Percentiles rank a stretch among this genome's conserved stretches.
Evolutionary conservation across 2,888 invertebrate species (phyloP).

Genomic region (Entomobrya multifasciata): DNA sequence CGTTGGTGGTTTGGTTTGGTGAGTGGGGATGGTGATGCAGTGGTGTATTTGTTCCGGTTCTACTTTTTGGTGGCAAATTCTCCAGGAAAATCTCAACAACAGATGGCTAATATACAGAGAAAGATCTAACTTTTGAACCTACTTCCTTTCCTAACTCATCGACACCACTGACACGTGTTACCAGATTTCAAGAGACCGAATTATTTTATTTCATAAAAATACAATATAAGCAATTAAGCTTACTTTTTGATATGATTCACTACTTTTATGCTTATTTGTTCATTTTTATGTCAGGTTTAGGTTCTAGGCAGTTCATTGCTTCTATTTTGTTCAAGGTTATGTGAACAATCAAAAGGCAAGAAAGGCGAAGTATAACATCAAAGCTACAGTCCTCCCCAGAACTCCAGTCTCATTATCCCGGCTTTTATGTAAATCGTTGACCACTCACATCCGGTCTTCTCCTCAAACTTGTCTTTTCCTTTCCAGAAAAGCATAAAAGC

Average conservation of each 20-base stretch:
- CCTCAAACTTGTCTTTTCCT: slow-evolving; percentile 21
- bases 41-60: background rate
- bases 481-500: background rate
- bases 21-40: too few relatives aligned
- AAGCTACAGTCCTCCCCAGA: background rate
- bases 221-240: slow-evolving; percentile 38
- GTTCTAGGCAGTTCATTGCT: background rate
- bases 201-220: slow-evolving; percentile 32
- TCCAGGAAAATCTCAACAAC: slow-evolving; percentile 34
- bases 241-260: slow-evolving; percentile 28
- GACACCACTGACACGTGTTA: slow-evolving; percentile 61
- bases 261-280: background rate
- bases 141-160: background rate
- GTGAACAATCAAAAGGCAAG: slow-evolving; percentile 12
- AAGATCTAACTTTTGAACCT: background rate
- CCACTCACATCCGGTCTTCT: slow-evolving; percentile 48
- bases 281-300: background rate
- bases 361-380: background rate
- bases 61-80: background rate
- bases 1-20: too few relatives aligned
- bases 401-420: slow-evolving; percentile 14
- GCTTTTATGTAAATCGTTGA: slow-evolving; percentile 43
- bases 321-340: slow-evolving; percentile 40
- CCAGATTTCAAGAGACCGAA: slow-evolving; percentile 34
- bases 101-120: slow-evolving; percentile 50